Evolutionary conservation across 2,113 vertebrate species (phyloP), one percentile per base, ranked within the genome.

Genomic region (Furnarius figulus): DNA sequence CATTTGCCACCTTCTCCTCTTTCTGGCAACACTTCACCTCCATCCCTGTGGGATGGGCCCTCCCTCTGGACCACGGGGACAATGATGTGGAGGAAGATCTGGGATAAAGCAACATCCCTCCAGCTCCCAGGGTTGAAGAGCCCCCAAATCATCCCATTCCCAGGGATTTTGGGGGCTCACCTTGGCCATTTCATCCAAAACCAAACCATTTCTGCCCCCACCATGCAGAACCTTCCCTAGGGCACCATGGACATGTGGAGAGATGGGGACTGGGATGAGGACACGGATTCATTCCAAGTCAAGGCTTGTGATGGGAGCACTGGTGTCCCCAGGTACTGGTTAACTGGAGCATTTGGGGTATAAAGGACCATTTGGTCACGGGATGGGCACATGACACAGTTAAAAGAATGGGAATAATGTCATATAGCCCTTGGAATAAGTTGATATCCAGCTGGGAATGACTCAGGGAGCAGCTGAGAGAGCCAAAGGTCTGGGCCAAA

Each of bases 351-450:
- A 0, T n/a, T 7, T 14, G 23, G 47, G 47, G 31, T 67, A 24
- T 42, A 72, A 90, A 74, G 10, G 31, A 46, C 37, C 14, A 16
- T 61, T 12, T 72, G 71, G 62, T 37, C 70, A 79, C 1, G 1
- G 75, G n/a, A 19, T 3, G 37, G 85, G 44, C 46, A 78, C 39
- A 50, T 0, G 0, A 52, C 68, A 66, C n/a, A 37, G 68, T 39
- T 33, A 59, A 10, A 53, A 72, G 24, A 46, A 65, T 30, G 33
- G 82, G 58, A 37, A 73, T 11, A 6, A 39, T 3, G 8, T 80
- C 23, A 5, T 9, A 24, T 88, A 95, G 96, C 93, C 96, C 95
- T 97, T 97, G 93, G 92, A 85, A 25, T 52, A 66, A 62, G 25
- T 62, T 70, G 44, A 31, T 83, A 55, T 80, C 92, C 89, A 55